phyloP scores from a whole-genome alignment of 2,888 invertebrate genomes.

The Lissonota sp. region DNA sequence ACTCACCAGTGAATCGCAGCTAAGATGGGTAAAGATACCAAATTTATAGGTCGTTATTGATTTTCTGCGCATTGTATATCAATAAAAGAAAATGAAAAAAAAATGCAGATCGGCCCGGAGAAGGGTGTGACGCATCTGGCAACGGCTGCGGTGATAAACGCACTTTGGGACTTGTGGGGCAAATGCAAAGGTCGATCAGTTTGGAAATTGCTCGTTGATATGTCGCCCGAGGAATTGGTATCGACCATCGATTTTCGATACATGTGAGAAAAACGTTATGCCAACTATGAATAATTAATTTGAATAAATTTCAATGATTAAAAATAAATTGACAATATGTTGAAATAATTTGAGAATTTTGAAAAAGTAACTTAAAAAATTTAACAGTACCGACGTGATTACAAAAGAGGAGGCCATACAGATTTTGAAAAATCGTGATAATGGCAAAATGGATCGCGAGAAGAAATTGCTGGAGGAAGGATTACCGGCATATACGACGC shows the following conservation, averaged over 20 bases:
- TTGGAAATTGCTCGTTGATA: conserved; percentile 93
- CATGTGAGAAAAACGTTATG: conserved; percentile 81
- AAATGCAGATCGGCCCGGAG: conserved; percentile 93
- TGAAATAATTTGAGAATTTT: not conserved
- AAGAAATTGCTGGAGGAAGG: conserved; percentile 87
- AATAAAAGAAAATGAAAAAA: conserved; percentile 3
- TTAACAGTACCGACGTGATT: conserved; percentile 90
- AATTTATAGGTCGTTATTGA: not conserved
- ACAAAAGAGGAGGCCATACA: conserved; percentile 92
- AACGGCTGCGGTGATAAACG: conserved; percentile 94
- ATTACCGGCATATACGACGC: conserved; percentile 95
- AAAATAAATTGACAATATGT: not conserved
- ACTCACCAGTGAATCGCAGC: conserved; percentile 94
- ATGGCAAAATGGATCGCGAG: conserved; percentile 87
- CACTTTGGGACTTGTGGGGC: conserved; percentile 97
- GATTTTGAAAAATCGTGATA: conserved; percentile 87
- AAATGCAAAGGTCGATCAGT: conserved; percentile 93
- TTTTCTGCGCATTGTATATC: not conserved
- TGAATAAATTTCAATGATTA: not conserved
- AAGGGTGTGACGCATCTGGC: conserved; percentile 96
- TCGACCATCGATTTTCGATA: conserved; percentile 94
- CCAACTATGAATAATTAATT: not conserved
- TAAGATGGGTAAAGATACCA: conserved; percentile 91
- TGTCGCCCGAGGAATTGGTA: conserved; percentile 94
- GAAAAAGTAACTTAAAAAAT: conserved; percentile 3